Evolutionary conservation across 2,113 vertebrate genomes (phyloP), one percentile per base, ranked within the genome.

Genomic region (Progne subis): DNA sequence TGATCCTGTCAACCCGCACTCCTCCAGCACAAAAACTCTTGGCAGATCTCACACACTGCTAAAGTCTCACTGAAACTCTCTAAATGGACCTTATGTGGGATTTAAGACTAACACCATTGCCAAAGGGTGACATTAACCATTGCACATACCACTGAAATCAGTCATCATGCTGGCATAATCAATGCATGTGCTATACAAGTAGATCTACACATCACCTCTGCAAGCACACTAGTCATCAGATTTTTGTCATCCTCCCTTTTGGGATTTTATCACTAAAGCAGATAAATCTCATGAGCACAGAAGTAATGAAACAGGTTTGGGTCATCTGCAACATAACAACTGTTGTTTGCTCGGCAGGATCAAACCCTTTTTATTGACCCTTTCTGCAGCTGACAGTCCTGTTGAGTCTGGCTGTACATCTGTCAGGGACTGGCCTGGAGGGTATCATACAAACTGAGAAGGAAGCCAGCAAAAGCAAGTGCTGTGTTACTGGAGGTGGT

Each of bases 21-120:
- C 92, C 82, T 96, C 86, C 82, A 93, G 88, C 12, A 1, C 88
- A 92, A 90, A 94, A 93, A 80, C 64, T 93, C 82, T 95, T 96
- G 94, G 88, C 94, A 94, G 65, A 87, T 77, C 85, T 93, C 64
- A 49, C 3, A 4, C 60, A 31, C 64, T 71, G 76, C 90, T 88
- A 12, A 88, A 88, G 60, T n/a, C 75, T 94, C 79, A 78, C 69
- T 93, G 90, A 90, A 94, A 75, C 60, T 90, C 50, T 94, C 55
- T 63, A 71, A 44, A 80, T 14, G 47, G 69, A 61, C 56, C 32
- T 83, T 75, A 44, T 9, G 47, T 25, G 32, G 68, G 88, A 94
- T 90, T 91, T 78, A 69, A 81, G 82, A 78, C 82, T 34, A 31
- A 20, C 52, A 71, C 6, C 19, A 24, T 3, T 86, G 76, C 90